These are phyloP conservation scores for Beroe forskalii DNA, from an alignment of 37 sponge, comb jelly and placozoan genomes.

Conservation along the genomic window DNA sequence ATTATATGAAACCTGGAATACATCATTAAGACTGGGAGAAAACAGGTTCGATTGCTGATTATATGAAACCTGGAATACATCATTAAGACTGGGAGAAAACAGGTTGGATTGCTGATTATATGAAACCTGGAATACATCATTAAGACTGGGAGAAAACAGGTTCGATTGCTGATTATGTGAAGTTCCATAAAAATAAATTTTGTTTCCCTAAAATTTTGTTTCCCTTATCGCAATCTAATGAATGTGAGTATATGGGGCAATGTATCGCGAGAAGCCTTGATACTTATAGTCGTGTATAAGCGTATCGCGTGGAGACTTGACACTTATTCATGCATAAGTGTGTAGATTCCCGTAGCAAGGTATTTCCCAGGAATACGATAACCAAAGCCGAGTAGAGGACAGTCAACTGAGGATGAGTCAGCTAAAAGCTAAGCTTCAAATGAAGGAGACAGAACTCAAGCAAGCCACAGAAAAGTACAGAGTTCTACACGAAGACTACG, in stretches of 20 bases:
- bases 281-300: too few species aligned
- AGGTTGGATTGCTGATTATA: too few species aligned
- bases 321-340: too few species aligned
- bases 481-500: slow-evolving; percentile 18
- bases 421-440: slow-evolving; percentile 24
- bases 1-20: slow-evolving; percentile 49
- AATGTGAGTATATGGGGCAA: too few species aligned
- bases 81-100: slow-evolving; percentile 22
- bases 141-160: slow-evolving; percentile 23
- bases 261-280: too few species aligned
- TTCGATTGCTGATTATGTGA: too few species aligned
- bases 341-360: not conserved
- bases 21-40: slow-evolving; percentile 21
- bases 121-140: slow-evolving; percentile 52
- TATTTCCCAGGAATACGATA: slow-evolving; percentile 42
- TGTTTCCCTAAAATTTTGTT: too few species aligned
- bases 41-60: slow-evolving; percentile 5
- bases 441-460: slow-evolving; percentile 27
- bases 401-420: slow-evolving; percentile 8
- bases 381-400: slow-evolving; percentile 11
- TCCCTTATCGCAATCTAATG: too few species aligned
- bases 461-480: slow-evolving; percentile 1
- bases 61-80: slow-evolving; percentile 47
- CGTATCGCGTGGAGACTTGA: too few species aligned
- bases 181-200: too few species aligned